Evolutionary conservation across 2,888 invertebrate species (phyloP).

Genomic region (Sphaerophoria rueppellii): DNA sequence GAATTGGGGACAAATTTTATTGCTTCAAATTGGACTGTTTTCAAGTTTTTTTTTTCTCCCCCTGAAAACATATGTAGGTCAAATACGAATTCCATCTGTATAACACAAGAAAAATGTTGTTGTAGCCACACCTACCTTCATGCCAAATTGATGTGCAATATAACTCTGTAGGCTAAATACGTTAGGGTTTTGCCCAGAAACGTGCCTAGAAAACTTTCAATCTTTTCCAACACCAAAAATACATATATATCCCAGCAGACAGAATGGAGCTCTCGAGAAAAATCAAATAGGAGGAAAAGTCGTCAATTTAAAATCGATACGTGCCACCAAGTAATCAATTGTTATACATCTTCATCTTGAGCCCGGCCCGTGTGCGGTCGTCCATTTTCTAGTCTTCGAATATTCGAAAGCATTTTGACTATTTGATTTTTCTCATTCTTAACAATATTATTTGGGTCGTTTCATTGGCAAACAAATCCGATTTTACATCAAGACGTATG

Average conservation of each 20-base stretch:
- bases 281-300: slow-evolving; percentile 44
- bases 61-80: slow-evolving; percentile 53
- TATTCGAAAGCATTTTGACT: slow-evolving; percentile 20
- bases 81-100: slow-evolving; percentile 9
- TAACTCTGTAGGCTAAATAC: slow-evolving; percentile 12
- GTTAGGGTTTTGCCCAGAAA: background rate
- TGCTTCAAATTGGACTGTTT: slow-evolving; percentile 26
- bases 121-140: background rate
- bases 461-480: slow-evolving; percentile 57
- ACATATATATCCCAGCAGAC: background rate
- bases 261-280: slow-evolving; percentile 1
- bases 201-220: slow-evolving; percentile 28
- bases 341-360: slow-evolving; percentile 24
- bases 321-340: slow-evolving; percentile 60
- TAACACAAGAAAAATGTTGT: background rate
- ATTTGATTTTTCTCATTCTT: slow-evolving; percentile 10
- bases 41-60: background rate
- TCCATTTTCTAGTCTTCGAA: background rate
- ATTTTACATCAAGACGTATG: slow-evolving; percentile 55
- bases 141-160: background rate
- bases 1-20: slow-evolving; percentile 52
- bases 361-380: background rate
- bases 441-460: slow-evolving; percentile 16
- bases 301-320: slow-evolving; percentile 32
- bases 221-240: background rate